Base-by-base conservation (phyloP, 2,797 vertebrate genomes). In the Hephaestus fuliginosus region DNA sequence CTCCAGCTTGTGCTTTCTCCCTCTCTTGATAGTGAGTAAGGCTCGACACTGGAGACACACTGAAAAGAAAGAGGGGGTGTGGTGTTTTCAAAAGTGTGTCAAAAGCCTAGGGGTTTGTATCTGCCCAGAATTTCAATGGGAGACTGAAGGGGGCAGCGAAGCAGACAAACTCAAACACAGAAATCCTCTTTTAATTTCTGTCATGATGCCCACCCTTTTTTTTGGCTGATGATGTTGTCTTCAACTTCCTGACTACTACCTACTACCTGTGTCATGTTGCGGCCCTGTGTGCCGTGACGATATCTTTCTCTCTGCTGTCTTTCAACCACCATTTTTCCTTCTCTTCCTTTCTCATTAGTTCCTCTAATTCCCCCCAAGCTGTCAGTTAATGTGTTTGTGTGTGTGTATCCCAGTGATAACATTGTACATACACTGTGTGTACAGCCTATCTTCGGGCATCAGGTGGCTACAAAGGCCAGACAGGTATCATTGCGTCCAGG, bases 81-180 rank as follows among this genome's bases (percentile, higher is more conserved):
- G 95, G 93, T 94, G 96, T 96, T 97, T 95, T 96, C 96, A 92
- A 96, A 97, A 97, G 94, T 97, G 92, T 97, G 95, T 97, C 96
- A 96, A 96, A 98, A 97, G 95, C 96, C 95, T 96, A 93, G 94
- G 95, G 95, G 93, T 96, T 97, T 97, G 93, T 94, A 76, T 97
- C 95, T 97, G 95, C 96, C 96, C 91, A 78, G 96, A 97, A 97
- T 97, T 96, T 97, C 96, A 97, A 94, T 97, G 90, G 91, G 88
- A 93, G 89, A 92, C 96, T 95, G 95, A 94, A 95, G 95, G 95
- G 95, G 95, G 96, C 95, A 96, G 95, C 95, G 95, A 96, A 90
- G 92, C 91, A 93, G 89, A 95, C 91, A 93, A 96, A 96, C 89
- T 94, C 83, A 89, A 96, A 96, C 94, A 95, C 94, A 93, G 94